Base-by-base conservation (phyloP, 2,113 vertebrate genomes). In the Vicugna pacos region DNA sequence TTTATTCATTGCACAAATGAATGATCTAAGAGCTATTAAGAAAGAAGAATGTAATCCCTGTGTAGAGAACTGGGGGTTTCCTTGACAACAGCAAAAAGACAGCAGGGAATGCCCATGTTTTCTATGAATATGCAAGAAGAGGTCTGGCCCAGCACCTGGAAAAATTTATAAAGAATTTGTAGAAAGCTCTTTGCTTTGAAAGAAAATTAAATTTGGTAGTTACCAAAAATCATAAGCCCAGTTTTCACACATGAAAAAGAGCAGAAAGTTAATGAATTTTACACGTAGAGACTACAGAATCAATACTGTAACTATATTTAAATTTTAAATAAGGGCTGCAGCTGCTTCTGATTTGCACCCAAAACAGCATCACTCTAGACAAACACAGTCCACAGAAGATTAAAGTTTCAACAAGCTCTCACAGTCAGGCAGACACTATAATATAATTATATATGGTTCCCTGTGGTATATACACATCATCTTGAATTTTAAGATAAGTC, bases 31-130 rank as follows among this genome's bases (percentile, higher is more conserved):
- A 96, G 56, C 83, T 93, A 95, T 92, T 97, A 97, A 97, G 94
- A 98, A 98, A 97, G 93, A 98, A 98, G 96, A 98, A 98, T 98
- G 96, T 97, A 98, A 98, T 98, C 97, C 92, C 92, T 98, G 73
- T 97, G 92, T 97, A 89, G 97, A 97, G 89, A 97, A 91, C 73
- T 95, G 81, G 85, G 87, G 0, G 90, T 98, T 98, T 98, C 98
- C 98, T 90, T 98, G 97, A 98, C 97, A 98, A 98, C 98, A 97
- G 89, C 72, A 96, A 75, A 97, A 98, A 98, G 98, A 32, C 92
- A 98, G 90, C 92, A 95, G 62, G 80, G 97, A 98, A 98, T 98
- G 96, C 62, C 88, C 97, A 97, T 97, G 93, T 92, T 97, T 95
- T 97, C 97, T 96, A 76, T 97, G 94, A 98, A 96, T 48, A 97